phyloP scores from a whole-genome alignment of 2,888 invertebrate species.

The Drosophila limbata region DNA sequence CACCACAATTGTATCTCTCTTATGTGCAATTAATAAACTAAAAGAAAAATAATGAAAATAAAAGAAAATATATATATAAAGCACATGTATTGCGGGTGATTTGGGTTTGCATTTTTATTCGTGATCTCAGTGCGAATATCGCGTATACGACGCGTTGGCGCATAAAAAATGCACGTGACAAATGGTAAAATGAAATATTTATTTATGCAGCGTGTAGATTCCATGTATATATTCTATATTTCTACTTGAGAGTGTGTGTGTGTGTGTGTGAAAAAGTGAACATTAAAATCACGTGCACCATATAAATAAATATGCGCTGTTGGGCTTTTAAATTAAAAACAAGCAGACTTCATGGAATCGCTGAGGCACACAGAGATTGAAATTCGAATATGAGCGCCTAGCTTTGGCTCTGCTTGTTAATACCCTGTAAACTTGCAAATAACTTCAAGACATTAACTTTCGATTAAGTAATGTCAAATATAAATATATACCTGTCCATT shows the following conservation, averaged over 20 bases:
- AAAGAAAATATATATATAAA: slow-evolving; percentile 39
- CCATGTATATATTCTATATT: slow-evolving; percentile 28
- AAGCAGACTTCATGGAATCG: slow-evolving; percentile 60
- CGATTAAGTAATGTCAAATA: not conserved
- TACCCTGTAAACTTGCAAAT: not conserved
- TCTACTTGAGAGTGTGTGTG: slow-evolving; percentile 14
- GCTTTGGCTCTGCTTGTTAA: not conserved
- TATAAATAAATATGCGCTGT: slow-evolving; percentile 70
- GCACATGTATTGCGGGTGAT: slow-evolving; percentile 36
- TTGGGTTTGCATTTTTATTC: slow-evolving; percentile 44
- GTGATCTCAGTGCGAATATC: slow-evolving; percentile 39
- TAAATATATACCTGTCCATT: not conserved
- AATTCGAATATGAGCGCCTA: slow-evolving; percentile 1
- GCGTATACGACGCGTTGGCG: slow-evolving; percentile 69
- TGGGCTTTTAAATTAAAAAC: slow-evolving; percentile 77
- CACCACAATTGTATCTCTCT: slow-evolving; percentile 15
- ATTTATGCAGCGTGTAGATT: slow-evolving; percentile 51
- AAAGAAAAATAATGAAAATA: slow-evolving; percentile 8
- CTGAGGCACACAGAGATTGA: slow-evolving; percentile 29
- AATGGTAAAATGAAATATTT: slow-evolving; percentile 76
- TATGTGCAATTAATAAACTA: slow-evolving; percentile 51
- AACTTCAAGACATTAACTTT: not conserved
- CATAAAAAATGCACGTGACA: slow-evolving; percentile 77
- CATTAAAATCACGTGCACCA: slow-evolving; percentile 71
- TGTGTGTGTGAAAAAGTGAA: slow-evolving; percentile 27